phyloP scores from a whole-genome alignment of 1,140 invertebrate species.

The Littorina saxatilis region DNA sequence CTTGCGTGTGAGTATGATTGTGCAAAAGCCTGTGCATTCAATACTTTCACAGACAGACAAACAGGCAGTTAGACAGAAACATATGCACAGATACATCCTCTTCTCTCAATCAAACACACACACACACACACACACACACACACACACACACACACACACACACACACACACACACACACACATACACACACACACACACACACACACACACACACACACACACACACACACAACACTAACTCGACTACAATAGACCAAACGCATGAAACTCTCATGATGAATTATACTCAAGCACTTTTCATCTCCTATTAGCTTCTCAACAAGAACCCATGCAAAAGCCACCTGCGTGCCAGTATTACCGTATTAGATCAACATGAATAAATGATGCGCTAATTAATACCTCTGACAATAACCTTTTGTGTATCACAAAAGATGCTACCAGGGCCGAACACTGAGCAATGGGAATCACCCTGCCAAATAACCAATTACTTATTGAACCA shows the following conservation, averaged over 20 bases:
- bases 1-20: too few species aligned
- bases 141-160: not conserved
- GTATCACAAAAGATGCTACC: too few species aligned
- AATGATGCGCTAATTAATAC: too few species aligned
- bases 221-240: not conserved
- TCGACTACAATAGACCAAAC: not conserved
- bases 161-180: not conserved
- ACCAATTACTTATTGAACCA: not conserved
- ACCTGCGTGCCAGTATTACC: too few species aligned
- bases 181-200: not conserved
- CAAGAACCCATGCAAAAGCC: too few species aligned
- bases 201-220: not conserved
- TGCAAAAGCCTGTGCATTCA: too few species aligned
- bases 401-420: too few species aligned
- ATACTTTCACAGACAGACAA: not conserved
- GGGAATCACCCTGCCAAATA: not conserved
- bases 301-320: too few species aligned
- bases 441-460: not conserved
- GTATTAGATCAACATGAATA: too few species aligned
- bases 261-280: not conserved
- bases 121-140: not conserved
- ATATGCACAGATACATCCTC: not conserved
- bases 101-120: not conserved
- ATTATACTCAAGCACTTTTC: not conserved
- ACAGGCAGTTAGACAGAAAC: not conserved